Evolutionary conservation across 2,888 invertebrate species (phyloP).

Genomic region (Volucella zonaria): DNA sequence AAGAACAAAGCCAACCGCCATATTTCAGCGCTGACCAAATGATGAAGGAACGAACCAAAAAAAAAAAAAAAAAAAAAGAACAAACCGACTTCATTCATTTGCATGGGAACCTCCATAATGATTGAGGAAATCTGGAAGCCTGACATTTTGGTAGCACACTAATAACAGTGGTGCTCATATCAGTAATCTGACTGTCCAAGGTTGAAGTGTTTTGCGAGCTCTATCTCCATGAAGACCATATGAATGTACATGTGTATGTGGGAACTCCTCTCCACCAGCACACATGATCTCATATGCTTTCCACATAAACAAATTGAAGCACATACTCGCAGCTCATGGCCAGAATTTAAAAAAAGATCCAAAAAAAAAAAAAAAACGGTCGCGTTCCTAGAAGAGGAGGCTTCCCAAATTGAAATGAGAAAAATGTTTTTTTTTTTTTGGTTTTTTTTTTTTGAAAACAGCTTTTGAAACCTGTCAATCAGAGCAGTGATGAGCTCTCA

Average conservation of each 20-base stretch:
- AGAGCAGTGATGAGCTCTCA: conserved; percentile 66
- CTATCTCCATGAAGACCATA: neutral
- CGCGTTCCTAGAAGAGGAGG: conserved; percentile 16
- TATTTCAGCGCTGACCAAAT: conserved; percentile 46
- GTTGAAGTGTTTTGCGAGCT: conserved; percentile 39
- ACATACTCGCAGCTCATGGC: conserved; percentile 32
- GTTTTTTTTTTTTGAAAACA: conserved; percentile 1
- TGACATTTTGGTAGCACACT: conserved; percentile 66
- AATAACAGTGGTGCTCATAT: conserved; percentile 59
- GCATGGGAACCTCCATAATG: conserved; percentile 61
- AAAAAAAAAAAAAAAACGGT: neutral
- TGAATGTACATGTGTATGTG: neutral
- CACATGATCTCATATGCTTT: conserved; percentile 50
- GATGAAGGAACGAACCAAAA: neutral
- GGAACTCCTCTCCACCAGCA: neutral
- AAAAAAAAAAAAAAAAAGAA: neutral
- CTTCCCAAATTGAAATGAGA: neutral
- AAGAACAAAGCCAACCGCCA: conserved; percentile 59
- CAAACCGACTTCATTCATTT: conserved; percentile 50
- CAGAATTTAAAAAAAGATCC: conserved; percentile 29
- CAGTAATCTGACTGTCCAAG: conserved; percentile 61
- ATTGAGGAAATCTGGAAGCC: conserved; percentile 70
- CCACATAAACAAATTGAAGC: conserved; percentile 40
- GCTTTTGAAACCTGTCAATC: conserved; percentile 67
- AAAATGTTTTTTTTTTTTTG: neutral